Base-by-base conservation (phyloP, 1,140 invertebrate genomes). In the fruit fly (Drosophila melanogaster) region DNA sequence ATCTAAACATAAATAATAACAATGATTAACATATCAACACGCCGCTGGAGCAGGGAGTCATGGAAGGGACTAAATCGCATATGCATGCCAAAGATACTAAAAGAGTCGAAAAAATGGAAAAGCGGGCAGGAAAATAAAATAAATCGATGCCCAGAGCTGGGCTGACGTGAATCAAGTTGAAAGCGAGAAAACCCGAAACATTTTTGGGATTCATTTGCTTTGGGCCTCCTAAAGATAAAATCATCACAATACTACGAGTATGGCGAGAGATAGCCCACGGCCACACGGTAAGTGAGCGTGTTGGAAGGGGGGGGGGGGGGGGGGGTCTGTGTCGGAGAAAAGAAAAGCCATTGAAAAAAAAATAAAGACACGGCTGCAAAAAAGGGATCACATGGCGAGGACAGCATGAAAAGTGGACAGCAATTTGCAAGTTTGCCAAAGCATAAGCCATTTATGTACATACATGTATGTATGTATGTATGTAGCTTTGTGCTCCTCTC, bases 11-110 rank as follows among this genome's bases (percentile, higher is more conserved):
- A 87, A 87, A 87, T 87, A 87, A 87, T 87, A 87, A 87, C 83
- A 89, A 84, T 87, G 83, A 87, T 87, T 89, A 87, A 89, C 83
- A 87, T 89, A 89, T 87, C 84, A 87, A 79, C 84, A 84, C 79
- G 79, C 54, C 66, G 54, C 47, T 60, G 56, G 38, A 56, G 50
- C 24, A 43, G 30, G 47, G 53, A 51, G 37, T 30, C 41, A 37
- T 44, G 54, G 47, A 55, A 71, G 30, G 24, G 26, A 50, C 46
- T 70, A 58, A 71, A 43, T 44, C 69, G 37, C 69, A 65, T 71
- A 62, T 77, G 71, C 54, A 75, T 70, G 58, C 47, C 61, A 49
- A 43, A 44, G 46, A 50, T 60, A 79, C 38, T 50, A 37, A 53
- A 57, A 57, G 66, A 59, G 55, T 11, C 70, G 30, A 40, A 44